A percentile compares a stretch with the other conserved stretches of the same genome.
Conservation (phyloP, 2,797 vertebrate species). For the Pempheris klunzingeri region DNA sequence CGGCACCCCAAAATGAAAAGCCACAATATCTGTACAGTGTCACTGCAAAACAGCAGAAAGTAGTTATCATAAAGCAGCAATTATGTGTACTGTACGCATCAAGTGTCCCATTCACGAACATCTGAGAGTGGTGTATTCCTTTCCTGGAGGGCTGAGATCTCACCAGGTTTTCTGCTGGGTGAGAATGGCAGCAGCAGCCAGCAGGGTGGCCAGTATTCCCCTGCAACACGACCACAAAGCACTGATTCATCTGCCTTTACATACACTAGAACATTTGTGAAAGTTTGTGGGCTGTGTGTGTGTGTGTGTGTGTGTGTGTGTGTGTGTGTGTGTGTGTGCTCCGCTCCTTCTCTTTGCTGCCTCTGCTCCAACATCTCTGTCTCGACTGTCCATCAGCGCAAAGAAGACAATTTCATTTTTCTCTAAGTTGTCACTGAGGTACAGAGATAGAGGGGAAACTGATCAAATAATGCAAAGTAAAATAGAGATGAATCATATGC, state of each 20-base stretch:
- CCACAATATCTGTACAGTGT: not conserved
- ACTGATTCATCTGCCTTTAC: slow-evolving; percentile 68
- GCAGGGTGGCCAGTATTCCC: slow-evolving; percentile 63
- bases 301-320: not conserved
- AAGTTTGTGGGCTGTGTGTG: slow-evolving; percentile 23
- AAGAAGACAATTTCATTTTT: not conserved
- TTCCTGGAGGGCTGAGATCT: slow-evolving; percentile 9
- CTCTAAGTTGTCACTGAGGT: not conserved
- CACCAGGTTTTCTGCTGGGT: slow-evolving; percentile 25
- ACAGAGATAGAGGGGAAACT: not conserved
- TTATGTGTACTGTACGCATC: not conserved
- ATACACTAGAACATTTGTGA: slow-evolving; percentile 59
- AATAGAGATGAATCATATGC: too few relatives aligned
- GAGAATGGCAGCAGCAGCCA: slow-evolving; percentile 40
- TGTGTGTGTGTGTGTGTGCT: not conserved
- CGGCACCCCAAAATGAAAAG: not conserved
- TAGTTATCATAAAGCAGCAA: not conserved
- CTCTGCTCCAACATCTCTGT: slow-evolving; percentile 5
- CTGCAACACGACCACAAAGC: slow-evolving; percentile 63
- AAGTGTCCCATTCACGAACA: not conserved
- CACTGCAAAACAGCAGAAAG: not conserved
- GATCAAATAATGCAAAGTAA: not conserved
- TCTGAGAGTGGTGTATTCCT: not conserved
- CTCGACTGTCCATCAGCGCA: not conserved
- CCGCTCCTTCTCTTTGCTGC: not conserved